Conservation (phyloP, 1,140 invertebrate genomes). For the Helicoverpa armigera region DNA sequence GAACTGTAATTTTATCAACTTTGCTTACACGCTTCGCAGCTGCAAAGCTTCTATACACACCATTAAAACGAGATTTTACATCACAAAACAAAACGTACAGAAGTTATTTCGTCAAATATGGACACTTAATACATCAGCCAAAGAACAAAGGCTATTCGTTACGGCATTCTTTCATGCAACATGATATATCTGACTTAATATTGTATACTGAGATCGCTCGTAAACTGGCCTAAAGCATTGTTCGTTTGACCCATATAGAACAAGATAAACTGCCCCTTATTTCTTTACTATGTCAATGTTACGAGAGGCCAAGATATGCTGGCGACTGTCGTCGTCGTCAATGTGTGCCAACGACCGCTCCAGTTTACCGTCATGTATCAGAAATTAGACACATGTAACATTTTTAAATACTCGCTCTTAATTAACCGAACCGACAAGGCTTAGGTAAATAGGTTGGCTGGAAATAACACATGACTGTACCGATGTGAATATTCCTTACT, state of each 20-base stretch:
- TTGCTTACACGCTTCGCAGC: background rate
- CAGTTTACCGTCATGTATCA: constrained; percentile 50
- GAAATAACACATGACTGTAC: constrained; percentile 51
- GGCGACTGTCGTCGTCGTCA: constrained; percentile 28
- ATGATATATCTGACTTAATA: constrained; percentile 46
- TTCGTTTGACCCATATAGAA: constrained; percentile 39
- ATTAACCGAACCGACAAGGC: constrained; percentile 49
- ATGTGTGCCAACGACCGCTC: constrained; percentile 53
- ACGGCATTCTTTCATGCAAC: constrained; percentile 34
- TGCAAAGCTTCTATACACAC: background rate
- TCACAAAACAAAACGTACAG: constrained; percentile 5
- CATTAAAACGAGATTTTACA: background rate
- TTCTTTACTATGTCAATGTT: constrained; percentile 42
- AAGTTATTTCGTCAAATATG: constrained; percentile 1
- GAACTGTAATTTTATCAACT: constrained; percentile 4
- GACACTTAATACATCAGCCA: constrained; percentile 1
- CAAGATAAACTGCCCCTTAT: constrained; percentile 37
- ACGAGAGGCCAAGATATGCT: constrained; percentile 26
- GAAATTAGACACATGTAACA: constrained; percentile 51
- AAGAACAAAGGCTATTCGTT: constrained; percentile 31
- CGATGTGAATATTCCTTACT: constrained; percentile 17
- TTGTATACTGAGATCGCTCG: constrained; percentile 25
- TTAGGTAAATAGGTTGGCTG: constrained; percentile 59
- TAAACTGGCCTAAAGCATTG: constrained; percentile 40
- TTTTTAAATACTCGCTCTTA: constrained; percentile 57